Percentiles rank a stretch among this genome's conserved stretches.
phyloP scores from a whole-genome alignment of 1,140 invertebrate genomes.

The Euura lappo region DNA sequence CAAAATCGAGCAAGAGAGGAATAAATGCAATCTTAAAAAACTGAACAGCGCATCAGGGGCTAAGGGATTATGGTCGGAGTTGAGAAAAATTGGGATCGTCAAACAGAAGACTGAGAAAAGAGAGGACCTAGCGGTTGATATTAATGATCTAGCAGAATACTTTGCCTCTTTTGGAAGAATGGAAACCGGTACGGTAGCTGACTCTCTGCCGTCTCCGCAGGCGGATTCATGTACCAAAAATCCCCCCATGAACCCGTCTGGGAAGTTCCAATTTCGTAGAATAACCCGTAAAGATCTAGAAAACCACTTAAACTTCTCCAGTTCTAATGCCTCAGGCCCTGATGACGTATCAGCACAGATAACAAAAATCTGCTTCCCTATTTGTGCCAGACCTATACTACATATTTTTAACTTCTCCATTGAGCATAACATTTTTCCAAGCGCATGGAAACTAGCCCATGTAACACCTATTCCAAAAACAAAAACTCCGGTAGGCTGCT shows the following conservation, averaged over 20 bases:
- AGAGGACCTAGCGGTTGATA: too few relatives aligned
- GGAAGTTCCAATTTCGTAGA: background rate
- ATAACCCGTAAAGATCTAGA: background rate
- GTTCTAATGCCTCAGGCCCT: background rate
- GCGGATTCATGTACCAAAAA: too few relatives aligned
- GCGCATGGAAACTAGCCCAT: background rate
- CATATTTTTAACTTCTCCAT: conserved; percentile 9
- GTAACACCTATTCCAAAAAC: background rate
- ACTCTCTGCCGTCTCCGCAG: too few relatives aligned
- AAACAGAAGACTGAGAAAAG: too few relatives aligned
- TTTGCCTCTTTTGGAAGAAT: too few relatives aligned
- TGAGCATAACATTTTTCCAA: background rate
- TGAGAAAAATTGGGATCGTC: too few relatives aligned
- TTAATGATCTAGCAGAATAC: too few relatives aligned
- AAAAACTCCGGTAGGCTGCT: background rate
- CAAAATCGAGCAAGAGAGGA: too few relatives aligned
- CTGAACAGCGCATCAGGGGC: too few relatives aligned
- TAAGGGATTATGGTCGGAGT: too few relatives aligned
- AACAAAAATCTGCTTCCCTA: conserved; percentile 8
- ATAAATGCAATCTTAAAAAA: too few relatives aligned
- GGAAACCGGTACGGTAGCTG: too few relatives aligned
- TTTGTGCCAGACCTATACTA: conserved; percentile 1
- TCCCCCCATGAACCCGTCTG: background rate
- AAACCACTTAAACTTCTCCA: background rate
- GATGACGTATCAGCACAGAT: background rate